Conservation (phyloP, 2,888 invertebrate species). For the Calephelis perditalis region DNA sequence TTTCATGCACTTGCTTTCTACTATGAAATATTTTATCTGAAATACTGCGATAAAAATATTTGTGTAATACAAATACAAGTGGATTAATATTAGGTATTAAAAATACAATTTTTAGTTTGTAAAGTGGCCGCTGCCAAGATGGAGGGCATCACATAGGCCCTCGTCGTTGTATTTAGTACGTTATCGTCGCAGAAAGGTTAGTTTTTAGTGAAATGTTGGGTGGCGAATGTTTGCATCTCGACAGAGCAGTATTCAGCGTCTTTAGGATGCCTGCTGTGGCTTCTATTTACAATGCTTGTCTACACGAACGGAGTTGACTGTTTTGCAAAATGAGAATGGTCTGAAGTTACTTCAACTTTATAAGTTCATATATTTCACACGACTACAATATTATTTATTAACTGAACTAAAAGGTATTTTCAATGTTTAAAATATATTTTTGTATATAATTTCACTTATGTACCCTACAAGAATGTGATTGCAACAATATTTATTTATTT, state of each 20-base stretch:
- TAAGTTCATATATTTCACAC: background rate
- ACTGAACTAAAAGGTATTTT: too few species aligned
- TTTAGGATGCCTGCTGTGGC: constrained; percentile 2
- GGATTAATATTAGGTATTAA: constrained; percentile 24
- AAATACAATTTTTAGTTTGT: constrained; percentile 66
- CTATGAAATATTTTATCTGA: constrained; percentile 5
- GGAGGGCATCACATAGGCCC: constrained; percentile 73
- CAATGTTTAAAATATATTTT: too few species aligned
- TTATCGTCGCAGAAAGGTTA: constrained; percentile 56
- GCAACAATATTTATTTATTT: background rate
- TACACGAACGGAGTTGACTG: background rate
- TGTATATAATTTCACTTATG: too few species aligned
- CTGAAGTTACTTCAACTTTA: background rate
- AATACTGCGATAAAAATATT: constrained; percentile 5
- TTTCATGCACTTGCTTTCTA: constrained; percentile 13
- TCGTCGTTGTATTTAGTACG: constrained; percentile 61
- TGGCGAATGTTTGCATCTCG: constrained; percentile 16
- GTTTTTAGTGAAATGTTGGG: constrained; percentile 37
- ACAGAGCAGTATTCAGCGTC: constrained; percentile 10
- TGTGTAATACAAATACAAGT: constrained; percentile 7
- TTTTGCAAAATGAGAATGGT: background rate
- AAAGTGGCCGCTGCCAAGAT: constrained; percentile 73
- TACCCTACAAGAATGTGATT: background rate
- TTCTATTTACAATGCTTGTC: constrained; percentile 2
- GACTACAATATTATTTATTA: too few species aligned